Evolutionary conservation across 2,797 vertebrate genomes (phyloP).

Genomic region (Cichlasoma orientale): DNA sequence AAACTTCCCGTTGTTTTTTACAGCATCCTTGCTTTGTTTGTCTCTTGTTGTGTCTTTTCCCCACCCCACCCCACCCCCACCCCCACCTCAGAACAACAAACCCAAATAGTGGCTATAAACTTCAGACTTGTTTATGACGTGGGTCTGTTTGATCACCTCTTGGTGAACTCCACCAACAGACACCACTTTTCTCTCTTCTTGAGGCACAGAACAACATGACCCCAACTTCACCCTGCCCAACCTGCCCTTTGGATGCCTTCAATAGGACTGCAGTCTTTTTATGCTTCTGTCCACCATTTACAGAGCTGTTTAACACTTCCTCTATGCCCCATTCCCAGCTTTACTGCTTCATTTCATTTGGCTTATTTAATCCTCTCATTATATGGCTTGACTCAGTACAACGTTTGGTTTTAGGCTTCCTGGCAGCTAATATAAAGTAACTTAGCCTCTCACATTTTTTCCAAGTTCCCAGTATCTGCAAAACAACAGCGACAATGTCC

Average conservation of each 20-base stretch:
- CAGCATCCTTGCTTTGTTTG: constrained; percentile 40
- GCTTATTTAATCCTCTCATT: constrained; percentile 27
- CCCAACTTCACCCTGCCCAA: constrained; percentile 78
- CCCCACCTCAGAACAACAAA: constrained; percentile 65
- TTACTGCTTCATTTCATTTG: constrained; percentile 34
- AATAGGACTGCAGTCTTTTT: constrained; percentile 10
- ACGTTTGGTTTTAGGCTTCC: not conserved
- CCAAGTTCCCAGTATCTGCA: not conserved
- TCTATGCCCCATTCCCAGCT: not conserved
- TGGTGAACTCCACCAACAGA: constrained; percentile 83
- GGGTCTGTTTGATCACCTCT: constrained; percentile 84
- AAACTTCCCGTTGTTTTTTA: constrained; percentile 50
- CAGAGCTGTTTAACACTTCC: not conserved
- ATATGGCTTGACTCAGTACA: no score
- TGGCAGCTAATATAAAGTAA: not conserved
- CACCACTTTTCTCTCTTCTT: constrained; percentile 51
- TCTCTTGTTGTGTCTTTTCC: constrained; percentile 45
- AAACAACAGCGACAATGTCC: not conserved
- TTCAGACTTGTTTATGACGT: constrained; percentile 81
- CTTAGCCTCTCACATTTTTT: not conserved
- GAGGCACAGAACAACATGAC: constrained; percentile 51
- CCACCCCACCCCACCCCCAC: not conserved
- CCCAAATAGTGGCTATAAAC: constrained; percentile 82
- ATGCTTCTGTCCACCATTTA: not conserved
- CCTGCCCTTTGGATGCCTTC: constrained; percentile 61